Evolutionary conservation across 2,113 vertebrate genomes (phyloP), one percentile per base, ranked within the genome.

Genomic region (Clarias gariepinus): DNA sequence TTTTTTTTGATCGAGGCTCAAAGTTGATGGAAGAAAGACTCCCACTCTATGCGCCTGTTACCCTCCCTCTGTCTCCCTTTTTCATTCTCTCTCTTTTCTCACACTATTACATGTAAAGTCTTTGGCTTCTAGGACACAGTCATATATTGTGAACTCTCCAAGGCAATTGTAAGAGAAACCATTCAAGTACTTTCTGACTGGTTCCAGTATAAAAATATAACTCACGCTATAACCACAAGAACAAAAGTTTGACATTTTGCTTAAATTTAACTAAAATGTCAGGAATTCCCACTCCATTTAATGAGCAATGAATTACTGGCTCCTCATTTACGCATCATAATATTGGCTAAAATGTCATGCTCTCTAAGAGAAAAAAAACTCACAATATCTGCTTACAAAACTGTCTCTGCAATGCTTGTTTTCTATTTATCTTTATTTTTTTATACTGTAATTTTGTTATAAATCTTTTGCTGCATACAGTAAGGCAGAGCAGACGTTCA

Each of bases 21-120:
- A 33, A 69, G 74, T 89, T 89, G 89, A 92, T 90, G 82, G 89
- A 92, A 89, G 78, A 92, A 91, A 91, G 86, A 88, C 52, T 82
- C 83, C 61, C 60, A 57, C 41, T 69, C 61, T 82, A 18, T 83
- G 47, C 53, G 55, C 85, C 58, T 73, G 8, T 76, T 47, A 82
- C 58, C 53, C 41, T 57, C 60, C 10, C 28, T 85, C 76, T 71
- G 33, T 71, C 58, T 73, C 57, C 41, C 58, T 57, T 23, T 81
- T 28, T 53, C 64, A 68, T 19, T 73, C 47, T 30, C 73, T 15
- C 52, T 83, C 80, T 85, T 36, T 86, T 78, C 53, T 80, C 63
- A 71, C 64, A 64, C 76, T 61, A 47, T 47, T 47, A 64, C 79
- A 71, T 81, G 79, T 74, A 33, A 82, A 71, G 30, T 78, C 81